phyloP scores from a whole-genome alignment of 2,797 vertebrate genomes.

The Coccyzus lansbergi region DNA sequence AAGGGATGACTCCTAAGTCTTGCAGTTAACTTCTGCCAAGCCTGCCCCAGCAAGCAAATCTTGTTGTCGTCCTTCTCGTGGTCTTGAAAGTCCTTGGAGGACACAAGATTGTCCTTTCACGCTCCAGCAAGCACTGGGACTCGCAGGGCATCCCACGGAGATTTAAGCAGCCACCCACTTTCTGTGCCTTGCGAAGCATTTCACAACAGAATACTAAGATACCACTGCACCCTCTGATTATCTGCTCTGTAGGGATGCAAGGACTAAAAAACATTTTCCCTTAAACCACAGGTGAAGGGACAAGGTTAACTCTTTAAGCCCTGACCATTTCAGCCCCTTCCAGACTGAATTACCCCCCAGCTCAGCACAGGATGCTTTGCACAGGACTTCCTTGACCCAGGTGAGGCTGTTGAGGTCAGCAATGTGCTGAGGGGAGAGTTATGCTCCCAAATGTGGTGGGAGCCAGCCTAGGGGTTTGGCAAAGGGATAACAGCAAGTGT shows the following conservation, averaged over 20 bases:
- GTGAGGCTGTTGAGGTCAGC: not conserved
- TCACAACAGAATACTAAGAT: not conserved
- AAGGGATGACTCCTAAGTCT: constrained; percentile 15
- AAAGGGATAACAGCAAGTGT: not conserved
- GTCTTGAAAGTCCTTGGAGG: not conserved
- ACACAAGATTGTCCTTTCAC: not conserved
- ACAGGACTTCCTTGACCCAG: not conserved
- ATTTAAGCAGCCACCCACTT: not conserved
- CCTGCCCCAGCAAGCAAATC: not conserved
- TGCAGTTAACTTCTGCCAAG: not conserved
- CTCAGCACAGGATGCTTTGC: not conserved
- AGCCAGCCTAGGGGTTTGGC: not conserved
- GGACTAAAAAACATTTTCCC: not conserved
- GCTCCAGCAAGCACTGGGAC: not conserved
- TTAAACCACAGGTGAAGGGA: not conserved
- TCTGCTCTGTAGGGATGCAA: not conserved
- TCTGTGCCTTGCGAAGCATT: not conserved
- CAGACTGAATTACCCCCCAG: not conserved
- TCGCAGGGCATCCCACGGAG: not conserved
- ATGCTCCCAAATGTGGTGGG: fast-evolving
- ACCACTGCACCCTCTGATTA: not conserved
- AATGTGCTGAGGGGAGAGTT: not conserved
- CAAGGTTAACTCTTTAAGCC: not conserved
- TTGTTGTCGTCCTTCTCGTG: not conserved
- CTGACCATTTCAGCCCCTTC: not conserved